Evolutionary conservation across 2,113 vertebrate species (phyloP).

Genomic region (Pantherophis guttatus): DNA sequence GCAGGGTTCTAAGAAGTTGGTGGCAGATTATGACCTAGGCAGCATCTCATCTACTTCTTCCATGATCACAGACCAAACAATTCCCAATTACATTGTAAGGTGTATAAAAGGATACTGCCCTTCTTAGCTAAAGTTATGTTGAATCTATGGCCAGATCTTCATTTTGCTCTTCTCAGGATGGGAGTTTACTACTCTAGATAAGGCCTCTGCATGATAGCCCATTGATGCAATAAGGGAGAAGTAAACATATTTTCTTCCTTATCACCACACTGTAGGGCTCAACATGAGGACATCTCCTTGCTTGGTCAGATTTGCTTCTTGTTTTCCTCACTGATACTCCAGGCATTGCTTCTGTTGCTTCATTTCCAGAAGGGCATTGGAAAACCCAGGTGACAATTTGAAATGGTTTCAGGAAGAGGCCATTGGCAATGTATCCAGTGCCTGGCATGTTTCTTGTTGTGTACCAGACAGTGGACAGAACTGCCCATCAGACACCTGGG

Average conservation of each 20-base stretch:
- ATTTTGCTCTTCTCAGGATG: neutral
- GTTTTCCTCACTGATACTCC: neutral
- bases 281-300: neutral
- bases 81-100: neutral
- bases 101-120: neutral
- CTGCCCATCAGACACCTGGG: neutral
- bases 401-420: neutral
- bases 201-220: neutral
- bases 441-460: neutral
- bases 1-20: neutral
- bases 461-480: neutral
- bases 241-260: neutral
- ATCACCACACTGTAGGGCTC: neutral
- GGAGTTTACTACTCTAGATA: neutral
- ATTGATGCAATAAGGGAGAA: neutral
- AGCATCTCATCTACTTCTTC: neutral
- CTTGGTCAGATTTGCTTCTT: neutral
- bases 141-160: neutral
- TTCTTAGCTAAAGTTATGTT: neutral
- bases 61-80: neutral
- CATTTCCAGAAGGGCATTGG: neutral
- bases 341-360: neutral
- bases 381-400: neutral
- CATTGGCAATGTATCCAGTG: neutral
- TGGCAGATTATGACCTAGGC: neutral